phyloP scores from a whole-genome alignment of 2,888 invertebrate species.

The Philhelius pedissequus region DNA sequence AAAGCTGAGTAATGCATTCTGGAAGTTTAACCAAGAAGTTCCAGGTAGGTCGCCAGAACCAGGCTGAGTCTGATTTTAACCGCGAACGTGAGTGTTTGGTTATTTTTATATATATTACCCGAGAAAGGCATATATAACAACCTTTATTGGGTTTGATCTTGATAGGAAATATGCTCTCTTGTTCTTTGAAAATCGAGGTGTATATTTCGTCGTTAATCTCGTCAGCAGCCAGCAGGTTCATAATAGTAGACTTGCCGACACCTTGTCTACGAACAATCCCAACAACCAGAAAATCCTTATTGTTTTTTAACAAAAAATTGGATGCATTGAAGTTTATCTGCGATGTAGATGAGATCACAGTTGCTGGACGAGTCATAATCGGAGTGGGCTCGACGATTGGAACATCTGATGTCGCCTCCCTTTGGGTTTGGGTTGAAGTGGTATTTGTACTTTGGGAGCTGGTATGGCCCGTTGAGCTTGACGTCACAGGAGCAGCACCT shows the following conservation, averaged over 20 bases:
- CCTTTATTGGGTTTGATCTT: slow-evolving; percentile 72
- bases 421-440: slow-evolving; percentile 3
- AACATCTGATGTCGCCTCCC: slow-evolving; percentile 38
- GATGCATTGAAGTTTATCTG: slow-evolving; percentile 74
- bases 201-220: slow-evolving; percentile 72
- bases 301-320: slow-evolving; percentile 77
- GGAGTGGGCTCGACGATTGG: slow-evolving; percentile 70
- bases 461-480: neutral
- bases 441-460: slow-evolving; percentile 32
- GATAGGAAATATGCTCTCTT: slow-evolving; percentile 74
- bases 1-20: no score
- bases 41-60: no score
- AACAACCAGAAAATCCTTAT: slow-evolving; percentile 92
- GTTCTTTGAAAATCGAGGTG: slow-evolving; percentile 73
- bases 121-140: no score
- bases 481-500: neutral
- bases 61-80: no score
- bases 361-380: slow-evolving; percentile 75
- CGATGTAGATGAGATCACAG: slow-evolving; percentile 73
- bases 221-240: slow-evolving; percentile 88
- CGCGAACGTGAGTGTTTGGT: no score
- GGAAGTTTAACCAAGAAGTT: no score
- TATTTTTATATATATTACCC: no score
- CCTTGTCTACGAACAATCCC: slow-evolving; percentile 90
- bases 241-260: slow-evolving; percentile 94